These are phyloP conservation scores for Drosophila mayaguana DNA, from an alignment of 2,888 invertebrate genomes.

Conservation along the genomic window DNA sequence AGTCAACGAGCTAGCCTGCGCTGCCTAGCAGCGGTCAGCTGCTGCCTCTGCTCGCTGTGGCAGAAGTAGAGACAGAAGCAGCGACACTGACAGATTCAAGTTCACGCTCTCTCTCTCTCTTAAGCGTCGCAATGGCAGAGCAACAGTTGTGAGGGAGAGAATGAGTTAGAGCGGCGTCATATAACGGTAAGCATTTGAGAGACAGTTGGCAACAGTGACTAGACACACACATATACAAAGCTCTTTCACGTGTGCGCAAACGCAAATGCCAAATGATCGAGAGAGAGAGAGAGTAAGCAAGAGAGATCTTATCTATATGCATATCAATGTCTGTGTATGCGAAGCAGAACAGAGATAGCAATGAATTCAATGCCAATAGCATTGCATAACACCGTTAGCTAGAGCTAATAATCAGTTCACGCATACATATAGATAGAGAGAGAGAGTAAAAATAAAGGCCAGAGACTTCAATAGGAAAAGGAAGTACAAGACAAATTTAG, in stretches of 20 bases:
- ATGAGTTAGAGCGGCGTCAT: slow-evolving; percentile 12
- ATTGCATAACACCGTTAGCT: slow-evolving; percentile 50
- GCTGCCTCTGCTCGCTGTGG: slow-evolving; percentile 40
- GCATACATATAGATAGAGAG: background rate
- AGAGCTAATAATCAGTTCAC: slow-evolving; percentile 32
- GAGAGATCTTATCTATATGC: slow-evolving; percentile 24
- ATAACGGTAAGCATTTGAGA: slow-evolving; percentile 29
- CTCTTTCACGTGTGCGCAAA: slow-evolving; percentile 48
- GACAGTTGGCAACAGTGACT: slow-evolving; percentile 51
- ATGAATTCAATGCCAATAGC: slow-evolving; percentile 53
- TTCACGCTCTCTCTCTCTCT: slow-evolving; percentile 45
- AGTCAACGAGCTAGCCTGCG: slow-evolving; percentile 63
- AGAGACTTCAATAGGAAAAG: slow-evolving; percentile 12
- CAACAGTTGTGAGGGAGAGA: slow-evolving; percentile 59
- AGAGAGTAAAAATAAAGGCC: slow-evolving; percentile 7
- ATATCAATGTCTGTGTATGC: slow-evolving; percentile 1
- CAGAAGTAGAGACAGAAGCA: slow-evolving; percentile 1
- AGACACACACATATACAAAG: slow-evolving; percentile 3
- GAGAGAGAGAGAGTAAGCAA: slow-evolving; percentile 20
- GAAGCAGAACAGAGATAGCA: slow-evolving; percentile 19
- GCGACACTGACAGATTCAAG: slow-evolving; percentile 38
- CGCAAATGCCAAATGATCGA: slow-evolving; percentile 30
- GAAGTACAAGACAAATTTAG: slow-evolving; percentile 21
- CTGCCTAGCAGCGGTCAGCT: slow-evolving; percentile 28
- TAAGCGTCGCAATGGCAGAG: slow-evolving; percentile 41